phyloP scores from a whole-genome alignment of 1,140 invertebrate genomes.

The Ips typographus region DNA sequence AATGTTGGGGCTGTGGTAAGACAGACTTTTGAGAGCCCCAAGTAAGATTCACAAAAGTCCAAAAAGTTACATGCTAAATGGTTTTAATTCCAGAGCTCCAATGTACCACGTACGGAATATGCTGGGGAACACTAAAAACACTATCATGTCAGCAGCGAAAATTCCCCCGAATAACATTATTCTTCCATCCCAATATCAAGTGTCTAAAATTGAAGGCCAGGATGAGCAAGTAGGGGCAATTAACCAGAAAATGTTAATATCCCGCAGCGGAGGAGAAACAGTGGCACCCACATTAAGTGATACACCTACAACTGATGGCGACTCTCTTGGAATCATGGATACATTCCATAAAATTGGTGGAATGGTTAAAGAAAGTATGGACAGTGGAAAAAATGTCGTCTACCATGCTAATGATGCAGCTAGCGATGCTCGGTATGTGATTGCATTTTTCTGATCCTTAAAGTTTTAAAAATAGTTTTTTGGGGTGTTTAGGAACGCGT shows the following conservation, averaged over 20 bases:
- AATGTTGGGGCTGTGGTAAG: slow-evolving; percentile 44
- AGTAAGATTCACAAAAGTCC: slow-evolving; percentile 3
- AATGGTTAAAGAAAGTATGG: slow-evolving; percentile 23
- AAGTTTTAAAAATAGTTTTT: background rate
- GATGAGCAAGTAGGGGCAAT: slow-evolving; percentile 16
- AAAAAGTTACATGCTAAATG: no score
- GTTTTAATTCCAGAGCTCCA: slow-evolving; percentile 32
- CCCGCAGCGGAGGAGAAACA: slow-evolving; percentile 8
- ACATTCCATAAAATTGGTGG: slow-evolving; percentile 33
- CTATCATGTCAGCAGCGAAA: slow-evolving; percentile 42
- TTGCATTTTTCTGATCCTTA: background rate
- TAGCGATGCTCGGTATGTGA: slow-evolving; percentile 15
- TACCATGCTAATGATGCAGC: slow-evolving; percentile 23
- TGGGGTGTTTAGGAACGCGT: slow-evolving; percentile 13
- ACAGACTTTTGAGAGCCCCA: slow-evolving; percentile 46
- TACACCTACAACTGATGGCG: slow-evolving; percentile 13
- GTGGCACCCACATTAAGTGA: background rate
- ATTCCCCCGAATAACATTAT: slow-evolving; percentile 47
- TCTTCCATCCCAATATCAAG: slow-evolving; percentile 46
- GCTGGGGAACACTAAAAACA: slow-evolving; percentile 45
- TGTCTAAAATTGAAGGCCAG: slow-evolving; percentile 18
- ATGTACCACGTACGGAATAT: slow-evolving; percentile 47
- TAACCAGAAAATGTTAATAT: slow-evolving; percentile 23
- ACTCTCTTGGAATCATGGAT: slow-evolving; percentile 18
- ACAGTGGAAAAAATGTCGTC: slow-evolving; percentile 26